These are phyloP conservation scores for Callipepla californica DNA, from an alignment of 2,113 vertebrate species.

Conservation along the genomic window DNA sequence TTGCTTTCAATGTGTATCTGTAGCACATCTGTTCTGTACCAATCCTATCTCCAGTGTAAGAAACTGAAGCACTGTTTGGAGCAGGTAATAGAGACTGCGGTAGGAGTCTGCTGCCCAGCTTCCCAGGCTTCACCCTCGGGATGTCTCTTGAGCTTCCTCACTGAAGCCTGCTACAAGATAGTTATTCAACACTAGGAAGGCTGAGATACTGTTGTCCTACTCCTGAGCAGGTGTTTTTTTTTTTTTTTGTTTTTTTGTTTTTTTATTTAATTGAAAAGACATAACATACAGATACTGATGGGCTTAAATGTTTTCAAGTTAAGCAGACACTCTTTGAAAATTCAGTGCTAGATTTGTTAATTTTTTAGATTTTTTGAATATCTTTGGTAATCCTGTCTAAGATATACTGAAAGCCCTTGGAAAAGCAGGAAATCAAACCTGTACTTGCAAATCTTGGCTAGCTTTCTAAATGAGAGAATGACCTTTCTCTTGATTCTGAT, in stretches of 20 bases:
- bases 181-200: neutral
- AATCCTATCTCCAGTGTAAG: rapidly evolving
- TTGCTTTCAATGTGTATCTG: rapidly evolving
- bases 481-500: neutral
- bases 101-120: neutral
- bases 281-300: neutral
- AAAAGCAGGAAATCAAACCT: constrained; percentile 43
- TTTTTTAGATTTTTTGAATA: constrained; percentile 3
- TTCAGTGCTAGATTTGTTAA: constrained; percentile 22
- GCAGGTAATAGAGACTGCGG: neutral
- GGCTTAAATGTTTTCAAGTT: neutral
- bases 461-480: constrained; percentile 6
- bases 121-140: neutral
- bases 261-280: neutral
- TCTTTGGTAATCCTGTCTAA: neutral
- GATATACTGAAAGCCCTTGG: constrained; percentile 2
- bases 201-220: neutral
- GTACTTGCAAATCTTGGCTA: constrained; percentile 23
- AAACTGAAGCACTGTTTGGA: neutral
- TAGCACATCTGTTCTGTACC: neutral
- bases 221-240: neutral
- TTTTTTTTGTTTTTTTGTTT: neutral
- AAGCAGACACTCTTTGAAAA: constrained; percentile 8
- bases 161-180: neutral
- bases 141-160: neutral